A percentile compares a stretch with the other conserved stretches of the same genome.
These are phyloP conservation scores for Melanaphis sacchari DNA, from an alignment of 1,140 invertebrate genomes.

Conservation along the genomic window DNA sequence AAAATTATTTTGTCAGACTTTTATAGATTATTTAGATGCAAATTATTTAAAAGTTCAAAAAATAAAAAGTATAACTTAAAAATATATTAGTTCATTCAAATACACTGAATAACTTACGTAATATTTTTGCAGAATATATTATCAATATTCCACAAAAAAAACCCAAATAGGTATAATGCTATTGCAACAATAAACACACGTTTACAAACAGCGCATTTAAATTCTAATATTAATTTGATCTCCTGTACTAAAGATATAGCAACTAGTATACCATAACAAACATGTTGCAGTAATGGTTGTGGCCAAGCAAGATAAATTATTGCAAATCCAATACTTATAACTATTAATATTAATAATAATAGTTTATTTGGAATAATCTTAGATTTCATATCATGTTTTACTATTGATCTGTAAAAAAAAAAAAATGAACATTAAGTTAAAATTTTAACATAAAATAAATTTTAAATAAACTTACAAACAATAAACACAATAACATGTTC, in stretches of 20 bases:
- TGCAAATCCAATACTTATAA: slow-evolving; percentile 59
- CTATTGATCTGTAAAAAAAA: slow-evolving; percentile 40
- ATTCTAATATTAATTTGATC: slow-evolving; percentile 59
- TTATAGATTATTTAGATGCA: too few relatives aligned
- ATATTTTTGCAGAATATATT: slow-evolving; percentile 61
- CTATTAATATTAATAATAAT: slow-evolving; percentile 39
- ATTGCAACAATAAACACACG: slow-evolving; percentile 60
- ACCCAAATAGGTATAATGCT: slow-evolving; percentile 61
- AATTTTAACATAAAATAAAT: slow-evolving; percentile 8
- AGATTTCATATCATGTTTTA: slow-evolving; percentile 45
- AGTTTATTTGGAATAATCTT: slow-evolving; percentile 31
- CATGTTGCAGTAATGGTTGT: slow-evolving; percentile 61
- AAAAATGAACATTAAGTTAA: background rate
- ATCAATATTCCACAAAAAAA: slow-evolving; percentile 62
- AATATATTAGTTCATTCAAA: background rate
- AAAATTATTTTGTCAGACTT: too few relatives aligned
- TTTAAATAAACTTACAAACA: slow-evolving; percentile 60
- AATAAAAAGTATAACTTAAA: too few relatives aligned
- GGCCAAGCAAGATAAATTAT: slow-evolving; percentile 61
- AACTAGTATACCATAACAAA: slow-evolving; percentile 60
- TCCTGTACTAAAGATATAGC: slow-evolving; percentile 60
- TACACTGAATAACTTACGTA: slow-evolving; percentile 60
- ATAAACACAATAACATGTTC: slow-evolving; percentile 61
- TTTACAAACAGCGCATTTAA: slow-evolving; percentile 60
- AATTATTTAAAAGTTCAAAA: too few relatives aligned